phyloP scores from a whole-genome alignment of 2,888 invertebrate species.

The Orthonevra nobilis region DNA sequence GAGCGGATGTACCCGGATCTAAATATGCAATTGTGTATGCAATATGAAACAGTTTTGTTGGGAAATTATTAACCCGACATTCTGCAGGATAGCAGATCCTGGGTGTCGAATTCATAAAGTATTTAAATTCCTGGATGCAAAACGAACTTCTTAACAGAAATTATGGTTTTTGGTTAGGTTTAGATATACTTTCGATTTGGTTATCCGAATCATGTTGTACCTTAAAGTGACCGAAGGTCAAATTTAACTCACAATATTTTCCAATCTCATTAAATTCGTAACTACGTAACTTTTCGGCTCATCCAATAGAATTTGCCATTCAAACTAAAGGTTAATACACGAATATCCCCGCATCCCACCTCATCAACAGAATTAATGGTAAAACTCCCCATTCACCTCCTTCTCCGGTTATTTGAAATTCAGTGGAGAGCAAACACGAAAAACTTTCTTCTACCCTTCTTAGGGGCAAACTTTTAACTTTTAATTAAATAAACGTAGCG shows the following conservation, averaged over 20 bases:
- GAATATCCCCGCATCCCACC: slow-evolving; percentile 10
- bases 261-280: too few relatives aligned
- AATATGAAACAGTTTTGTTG: slow-evolving; percentile 43
- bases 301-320: neutral
- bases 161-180: too few relatives aligned
- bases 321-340: slow-evolving; percentile 10
- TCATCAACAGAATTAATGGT: neutral
- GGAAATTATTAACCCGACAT: slow-evolving; percentile 42
- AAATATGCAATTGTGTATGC: neutral
- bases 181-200: too few relatives aligned
- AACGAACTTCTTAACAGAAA: slow-evolving; percentile 38
- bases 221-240: too few relatives aligned
- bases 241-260: too few relatives aligned
- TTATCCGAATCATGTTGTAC: too few relatives aligned
- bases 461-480: slow-evolving; percentile 67
- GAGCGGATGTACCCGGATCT: neutral
- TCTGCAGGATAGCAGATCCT: slow-evolving; percentile 14
- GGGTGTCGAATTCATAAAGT: slow-evolving; percentile 6
- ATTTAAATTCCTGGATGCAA: slow-evolving; percentile 40
- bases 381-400: neutral
- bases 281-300: too few relatives aligned
- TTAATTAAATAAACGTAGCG: slow-evolving; percentile 70
- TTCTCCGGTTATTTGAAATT: slow-evolving; percentile 41
- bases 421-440: slow-evolving; percentile 40
- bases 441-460: slow-evolving; percentile 53